phyloP scores from a whole-genome alignment of 2,113 vertebrate species.

The Eretmochelys imbricata region DNA sequence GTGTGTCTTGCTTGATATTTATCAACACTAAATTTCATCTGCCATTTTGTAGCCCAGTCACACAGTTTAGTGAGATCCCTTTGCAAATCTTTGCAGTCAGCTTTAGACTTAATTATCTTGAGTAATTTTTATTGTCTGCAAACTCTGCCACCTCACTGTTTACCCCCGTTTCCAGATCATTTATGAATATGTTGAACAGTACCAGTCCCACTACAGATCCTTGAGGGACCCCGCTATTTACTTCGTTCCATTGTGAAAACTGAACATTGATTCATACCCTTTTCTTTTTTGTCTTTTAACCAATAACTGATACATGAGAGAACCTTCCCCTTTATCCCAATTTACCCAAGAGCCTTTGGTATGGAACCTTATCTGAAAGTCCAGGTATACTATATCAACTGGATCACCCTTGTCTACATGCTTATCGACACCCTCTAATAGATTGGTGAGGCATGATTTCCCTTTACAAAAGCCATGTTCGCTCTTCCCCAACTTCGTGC shows the following conservation, averaged over 20 bases:
- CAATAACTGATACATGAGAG: neutral
- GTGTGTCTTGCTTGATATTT: neutral
- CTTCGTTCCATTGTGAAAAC: too few species aligned
- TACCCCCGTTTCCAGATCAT: neutral
- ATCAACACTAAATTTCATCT: neutral
- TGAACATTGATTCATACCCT: too few species aligned
- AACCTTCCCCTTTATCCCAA: neutral
- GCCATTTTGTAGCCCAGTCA: neutral
- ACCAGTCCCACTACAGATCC: neutral
- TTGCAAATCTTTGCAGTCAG: neutral
- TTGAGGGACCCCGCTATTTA: neutral
- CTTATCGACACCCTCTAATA: neutral
- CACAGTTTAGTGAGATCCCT: neutral
- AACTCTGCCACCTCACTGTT: neutral
- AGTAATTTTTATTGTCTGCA: neutral
- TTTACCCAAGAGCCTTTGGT: too few species aligned
- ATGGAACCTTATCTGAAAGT: neutral
- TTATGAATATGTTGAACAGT: neutral
- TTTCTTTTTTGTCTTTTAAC: neutral
- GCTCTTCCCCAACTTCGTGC: too few species aligned
- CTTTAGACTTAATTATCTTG: neutral
- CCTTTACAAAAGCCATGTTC: too few species aligned
- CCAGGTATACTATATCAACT: neutral
- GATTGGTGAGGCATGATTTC: too few species aligned
- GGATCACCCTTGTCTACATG: neutral